Conservation (phyloP, 2,888 invertebrate genomes). For the Diploptera punctata region DNA sequence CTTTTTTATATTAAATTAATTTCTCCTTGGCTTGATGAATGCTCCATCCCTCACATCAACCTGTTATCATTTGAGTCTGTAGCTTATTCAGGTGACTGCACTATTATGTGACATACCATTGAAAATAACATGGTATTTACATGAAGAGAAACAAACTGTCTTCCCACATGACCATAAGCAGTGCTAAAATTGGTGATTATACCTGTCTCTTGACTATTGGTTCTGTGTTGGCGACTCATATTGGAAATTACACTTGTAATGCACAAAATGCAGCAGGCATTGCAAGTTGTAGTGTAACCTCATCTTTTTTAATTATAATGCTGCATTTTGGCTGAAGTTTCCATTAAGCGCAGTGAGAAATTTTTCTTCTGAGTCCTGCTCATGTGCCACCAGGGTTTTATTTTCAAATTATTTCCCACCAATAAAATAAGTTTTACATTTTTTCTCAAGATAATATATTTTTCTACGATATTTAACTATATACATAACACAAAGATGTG, state of each 20-base stretch:
- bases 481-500: too few species aligned
- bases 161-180: constrained; percentile 50
- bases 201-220: constrained; percentile 52
- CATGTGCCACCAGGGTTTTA: too few species aligned
- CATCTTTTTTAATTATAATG: too few species aligned
- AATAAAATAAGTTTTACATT: too few species aligned
- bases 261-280: constrained; percentile 53
- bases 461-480: too few species aligned
- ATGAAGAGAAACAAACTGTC: constrained; percentile 46
- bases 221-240: constrained; percentile 68
- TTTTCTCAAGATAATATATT: too few species aligned
- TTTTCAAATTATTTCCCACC: too few species aligned
- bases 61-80: constrained; percentile 49
- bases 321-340: too few species aligned
- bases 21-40: neutral
- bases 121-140: constrained; percentile 47
- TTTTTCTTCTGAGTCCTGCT: too few species aligned
- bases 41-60: constrained; percentile 47
- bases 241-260: constrained; percentile 73
- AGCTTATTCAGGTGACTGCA: constrained; percentile 53
- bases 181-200: constrained; percentile 53
- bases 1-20: neutral
- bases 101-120: constrained; percentile 50
- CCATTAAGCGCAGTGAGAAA: too few species aligned
- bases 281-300: constrained; percentile 49